These are phyloP conservation scores for Vesta saturnalis DNA, from an alignment of 2,888 invertebrate genomes.

Conservation along the genomic window DNA sequence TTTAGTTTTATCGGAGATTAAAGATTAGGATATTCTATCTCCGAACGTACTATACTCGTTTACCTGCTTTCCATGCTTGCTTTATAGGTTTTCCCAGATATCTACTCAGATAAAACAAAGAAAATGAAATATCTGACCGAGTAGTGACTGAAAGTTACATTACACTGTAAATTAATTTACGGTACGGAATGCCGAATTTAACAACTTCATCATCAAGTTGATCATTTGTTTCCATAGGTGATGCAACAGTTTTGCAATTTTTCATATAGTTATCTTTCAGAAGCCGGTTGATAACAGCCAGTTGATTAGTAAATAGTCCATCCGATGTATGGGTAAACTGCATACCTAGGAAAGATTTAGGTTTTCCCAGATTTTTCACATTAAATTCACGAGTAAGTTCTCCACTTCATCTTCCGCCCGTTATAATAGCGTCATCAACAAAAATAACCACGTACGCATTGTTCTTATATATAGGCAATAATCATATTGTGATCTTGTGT, in stretches of 20 bases:
- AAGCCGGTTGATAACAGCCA: not conserved
- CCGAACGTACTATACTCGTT: too few species aligned
- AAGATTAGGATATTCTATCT: too few species aligned
- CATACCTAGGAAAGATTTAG: too few species aligned
- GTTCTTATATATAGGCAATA: slow-evolving; percentile 19
- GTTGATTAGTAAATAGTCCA: too few species aligned
- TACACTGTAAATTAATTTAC: not conserved
- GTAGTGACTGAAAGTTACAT: not conserved
- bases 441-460: slow-evolving; percentile 15
- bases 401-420: slow-evolving; percentile 31
- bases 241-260: slow-evolving; percentile 42
- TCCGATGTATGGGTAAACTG: too few species aligned
- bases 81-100: slow-evolving; percentile 1
- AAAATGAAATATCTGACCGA: slow-evolving; percentile 12
- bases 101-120: not conserved
- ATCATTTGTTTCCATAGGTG: slow-evolving; percentile 24
- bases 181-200: not conserved
- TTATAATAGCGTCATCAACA: slow-evolving; percentile 33
- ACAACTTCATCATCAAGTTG: not conserved
- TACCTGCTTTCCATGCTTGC: not conserved
- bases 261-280: slow-evolving; percentile 43
- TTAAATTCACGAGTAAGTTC: slow-evolving; percentile 20
- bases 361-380: slow-evolving; percentile 12
- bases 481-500: slow-evolving; percentile 20
- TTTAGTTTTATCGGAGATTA: too few species aligned